Percentiles rank a stretch among this genome's conserved stretches.
Evolutionary conservation across 2,113 vertebrate species (phyloP).

Genomic region (Xyliphius kryptos): DNA sequence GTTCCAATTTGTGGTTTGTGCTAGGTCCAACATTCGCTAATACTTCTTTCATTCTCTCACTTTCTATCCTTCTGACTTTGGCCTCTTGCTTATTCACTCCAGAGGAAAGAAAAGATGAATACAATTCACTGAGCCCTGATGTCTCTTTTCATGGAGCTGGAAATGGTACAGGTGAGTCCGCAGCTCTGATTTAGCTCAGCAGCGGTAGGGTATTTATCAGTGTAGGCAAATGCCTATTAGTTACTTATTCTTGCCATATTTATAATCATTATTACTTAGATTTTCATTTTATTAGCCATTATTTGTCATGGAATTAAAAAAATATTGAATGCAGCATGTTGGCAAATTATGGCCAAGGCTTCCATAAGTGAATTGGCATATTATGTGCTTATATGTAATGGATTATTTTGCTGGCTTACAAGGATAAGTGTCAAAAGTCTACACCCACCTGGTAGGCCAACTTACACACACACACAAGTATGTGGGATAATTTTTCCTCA

Average conservation of each 20-base stretch:
- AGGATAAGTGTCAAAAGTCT: neutral
- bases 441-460: neutral
- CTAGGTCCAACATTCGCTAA: constrained; percentile 17
- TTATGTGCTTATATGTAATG: constrained; percentile 1
- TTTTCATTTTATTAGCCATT: constrained; percentile 3
- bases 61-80: constrained; percentile 3
- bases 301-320: constrained; percentile 1
- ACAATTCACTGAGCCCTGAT: constrained; percentile 77
- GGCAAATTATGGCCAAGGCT: constrained; percentile 5
- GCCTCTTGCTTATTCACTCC: constrained; percentile 47
- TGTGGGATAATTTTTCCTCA: constrained; percentile 11
- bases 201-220: neutral
- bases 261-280: constrained; percentile 5
- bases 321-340: constrained; percentile 1
- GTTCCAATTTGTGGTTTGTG: constrained; percentile 19
- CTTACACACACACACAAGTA: neutral
- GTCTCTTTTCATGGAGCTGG: constrained; percentile 69
- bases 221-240: neutral
- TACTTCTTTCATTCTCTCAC: constrained; percentile 11
- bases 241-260: constrained; percentile 6
- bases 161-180: constrained; percentile 78
- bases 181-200: neutral
- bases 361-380: neutral
- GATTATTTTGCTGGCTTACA: neutral
- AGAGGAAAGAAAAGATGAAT: constrained; percentile 88